Evolutionary conservation across 1,140 invertebrate species (phyloP), one percentile per base, ranked within the genome.

Genomic region (Drosophila insularis): DNA sequence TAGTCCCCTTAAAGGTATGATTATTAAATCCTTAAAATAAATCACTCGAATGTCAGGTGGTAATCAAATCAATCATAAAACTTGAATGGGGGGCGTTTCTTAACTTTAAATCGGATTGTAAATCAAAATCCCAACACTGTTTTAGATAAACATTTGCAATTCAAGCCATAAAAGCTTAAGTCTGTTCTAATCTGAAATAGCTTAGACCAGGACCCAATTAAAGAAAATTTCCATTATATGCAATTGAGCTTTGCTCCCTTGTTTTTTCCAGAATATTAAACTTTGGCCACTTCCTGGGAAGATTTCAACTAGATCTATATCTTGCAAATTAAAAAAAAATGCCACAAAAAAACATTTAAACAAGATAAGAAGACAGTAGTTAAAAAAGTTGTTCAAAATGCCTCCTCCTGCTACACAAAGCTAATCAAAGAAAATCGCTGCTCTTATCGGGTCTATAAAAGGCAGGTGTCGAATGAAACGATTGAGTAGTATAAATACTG

Each of bases 371-470:
- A 76, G 73, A 76, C 73, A 76, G 58, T 74, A 50, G 63, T 69
- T 5, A 5, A 35, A 68, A 62, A 46, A 3, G 68, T 14, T 63
- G 35, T 68, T 59, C 27, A 58, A 72, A 61, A 32, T 64, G 39
- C 27, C 40, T 65, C 37, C 35, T 35, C 32, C 32, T 27, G 27
- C 27, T 27, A 27, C 27, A 27, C 4, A 35, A 23, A 40, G 55
- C 60, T 61, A 71, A 61, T 61, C 53, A 79, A 67, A 23, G 50
- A 39, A 61, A 68, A 59, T 55, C 67, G 37, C 35, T 40, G 27
- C 13, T 46, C 78, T 78, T 86, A 86, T 86, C 81, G 32, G 60
- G 59, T 85, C 90, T 91, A 91, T 91, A 91, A 90, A 91, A 91
- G 79, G 56, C 74, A 5, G 32, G 58, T 53, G 35, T 27, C 39